Evolutionary conservation across 1,140 invertebrate genomes (phyloP).

Genomic region (Vollenhovia emeryi): DNA sequence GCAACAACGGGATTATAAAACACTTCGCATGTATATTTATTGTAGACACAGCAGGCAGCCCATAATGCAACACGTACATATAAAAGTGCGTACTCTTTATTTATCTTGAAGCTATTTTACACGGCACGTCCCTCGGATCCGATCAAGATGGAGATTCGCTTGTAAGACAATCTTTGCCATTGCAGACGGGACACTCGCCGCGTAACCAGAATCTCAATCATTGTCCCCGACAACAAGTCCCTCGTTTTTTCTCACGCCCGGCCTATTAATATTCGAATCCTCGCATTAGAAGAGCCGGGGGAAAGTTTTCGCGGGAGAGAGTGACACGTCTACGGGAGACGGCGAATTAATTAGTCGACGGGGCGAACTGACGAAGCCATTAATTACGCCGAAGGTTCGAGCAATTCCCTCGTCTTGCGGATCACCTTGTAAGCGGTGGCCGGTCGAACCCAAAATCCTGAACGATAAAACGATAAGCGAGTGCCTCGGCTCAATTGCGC

Average conservation of each 20-base stretch:
- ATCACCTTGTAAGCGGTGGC: conserved; percentile 33
- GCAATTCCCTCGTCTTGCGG: conserved; percentile 37
- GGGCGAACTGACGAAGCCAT: conserved; percentile 53
- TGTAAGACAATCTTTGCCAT: background rate
- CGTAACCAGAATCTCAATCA: conserved; percentile 7
- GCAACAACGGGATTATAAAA: background rate
- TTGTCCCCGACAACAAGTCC: background rate
- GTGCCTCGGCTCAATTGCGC: background rate
- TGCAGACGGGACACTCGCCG: background rate
- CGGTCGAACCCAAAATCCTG: conserved; percentile 41
- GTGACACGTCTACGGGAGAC: conserved; percentile 43
- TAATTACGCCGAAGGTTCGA: conserved; percentile 47
- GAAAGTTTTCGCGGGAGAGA: conserved; percentile 26
- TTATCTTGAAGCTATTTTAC: background rate
- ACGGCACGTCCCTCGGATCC: background rate
- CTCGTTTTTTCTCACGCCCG: background rate
- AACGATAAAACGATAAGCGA: conserved; percentile 50
- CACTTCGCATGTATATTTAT: background rate
- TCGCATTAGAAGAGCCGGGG: conserved; percentile 20
- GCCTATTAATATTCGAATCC: conserved; percentile 48
- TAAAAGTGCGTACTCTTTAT: background rate
- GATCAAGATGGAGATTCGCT: background rate
- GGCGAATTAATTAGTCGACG: conserved; percentile 54
- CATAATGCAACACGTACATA: background rate
- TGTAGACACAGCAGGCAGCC: background rate